Conservation (phyloP, 2,888 invertebrate species). For the Parapristionchus giblindavisi region DNA sequence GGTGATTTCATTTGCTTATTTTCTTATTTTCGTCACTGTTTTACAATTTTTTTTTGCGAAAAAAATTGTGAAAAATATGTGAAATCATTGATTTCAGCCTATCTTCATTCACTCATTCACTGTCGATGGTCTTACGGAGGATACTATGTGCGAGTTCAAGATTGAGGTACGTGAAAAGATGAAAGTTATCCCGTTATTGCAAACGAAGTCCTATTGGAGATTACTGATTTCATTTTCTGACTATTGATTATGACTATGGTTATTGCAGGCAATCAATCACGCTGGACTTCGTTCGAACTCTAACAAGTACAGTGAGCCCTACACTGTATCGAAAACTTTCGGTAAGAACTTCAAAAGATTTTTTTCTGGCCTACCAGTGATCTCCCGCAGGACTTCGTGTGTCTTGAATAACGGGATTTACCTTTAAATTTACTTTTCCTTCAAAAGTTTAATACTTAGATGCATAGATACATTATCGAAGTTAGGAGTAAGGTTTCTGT, state of each 20-base stretch:
- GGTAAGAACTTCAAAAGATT: conserved; percentile 35
- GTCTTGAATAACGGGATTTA: too few relatives aligned
- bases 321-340: conserved; percentile 41
- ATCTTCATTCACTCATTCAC: conserved; percentile 58
- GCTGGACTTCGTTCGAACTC: conserved; percentile 65
- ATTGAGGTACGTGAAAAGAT: conserved; percentile 50
- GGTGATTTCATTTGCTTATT: too few relatives aligned
- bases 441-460: too few relatives aligned
- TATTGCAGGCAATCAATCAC: conserved; percentile 57
- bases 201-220: neutral
- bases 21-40: neutral
- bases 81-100: conserved; percentile 52
- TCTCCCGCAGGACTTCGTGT: too few relatives aligned
- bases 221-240: neutral
- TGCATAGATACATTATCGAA: too few relatives aligned
- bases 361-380: neutral
- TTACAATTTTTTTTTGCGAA: neutral
- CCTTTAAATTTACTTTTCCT: too few relatives aligned
- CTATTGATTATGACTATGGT: neutral
- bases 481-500: too few relatives aligned
- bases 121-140: conserved; percentile 49
- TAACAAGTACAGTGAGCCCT: conserved; percentile 58
- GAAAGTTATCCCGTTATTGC: neutral
- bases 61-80: too few relatives aligned
- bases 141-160: conserved; percentile 63